Evolutionary conservation across 2,888 invertebrate genomes (phyloP), one percentile per base, ranked within the genome.

Genomic region (Drosophila lutescens): DNA sequence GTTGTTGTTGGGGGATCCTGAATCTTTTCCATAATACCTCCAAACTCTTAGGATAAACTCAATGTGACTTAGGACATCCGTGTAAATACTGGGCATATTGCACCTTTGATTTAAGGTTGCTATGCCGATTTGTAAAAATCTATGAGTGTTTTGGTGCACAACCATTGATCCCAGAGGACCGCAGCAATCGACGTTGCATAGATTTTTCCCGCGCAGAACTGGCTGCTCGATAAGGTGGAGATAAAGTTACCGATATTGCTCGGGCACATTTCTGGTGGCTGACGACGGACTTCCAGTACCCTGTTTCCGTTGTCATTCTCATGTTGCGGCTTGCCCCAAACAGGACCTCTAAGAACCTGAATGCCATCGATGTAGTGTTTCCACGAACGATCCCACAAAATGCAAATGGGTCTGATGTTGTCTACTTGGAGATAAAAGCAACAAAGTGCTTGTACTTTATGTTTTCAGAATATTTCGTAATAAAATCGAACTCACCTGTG

Each of bases 321-420:
- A 4, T 51, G n/a, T 10, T 38, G 2, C 10, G 6, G 12, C 20
- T 38, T 38, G 6, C 38, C 15, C 51, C 51, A 26, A 2, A 36
- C 38, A 38, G 23, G n/a, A 20, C 38, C 51, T 3, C n/a, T 53
- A 0, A 53, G 38, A 12, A n/a, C 12, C 15, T 26, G 38, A 6
- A 38, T 51, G 12, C 6, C 2, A 23, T 51, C 23, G 12, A 51
- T 26, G 4, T 23, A 20, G 13, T 1, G 5, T 8, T 20, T 38
- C 51, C 51, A 51, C 1, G 20, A 7, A 12, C 38, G 20, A 20
- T 53, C 10, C 51, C 51, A 12, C 7, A 38, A n/a, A 12, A 53
- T 53, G 23, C 51, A 53, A n/a, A 53, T 53, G 7, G 51, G 51
- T 10, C 26, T 38, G 12, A 53, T 53, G 51, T 53, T 23, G 7